Percentiles rank a stretch among this genome's conserved stretches.
Evolutionary conservation across 1,140 invertebrate species (phyloP).

Genomic region (Chelonus insularis): DNA sequence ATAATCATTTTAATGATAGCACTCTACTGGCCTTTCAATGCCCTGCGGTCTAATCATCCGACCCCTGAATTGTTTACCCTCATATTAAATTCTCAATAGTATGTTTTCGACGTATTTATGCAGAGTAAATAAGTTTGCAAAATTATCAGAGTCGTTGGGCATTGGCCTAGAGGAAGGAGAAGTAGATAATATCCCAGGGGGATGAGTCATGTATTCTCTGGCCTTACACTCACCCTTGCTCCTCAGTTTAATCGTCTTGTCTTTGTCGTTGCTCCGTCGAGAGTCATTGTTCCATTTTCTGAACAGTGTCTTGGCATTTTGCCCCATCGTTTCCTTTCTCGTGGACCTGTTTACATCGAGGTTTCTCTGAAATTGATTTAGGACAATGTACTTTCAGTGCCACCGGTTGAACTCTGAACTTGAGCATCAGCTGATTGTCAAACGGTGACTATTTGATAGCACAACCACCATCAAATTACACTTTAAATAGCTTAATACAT

Average conservation of each 20-base stretch:
- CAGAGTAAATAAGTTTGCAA: neutral
- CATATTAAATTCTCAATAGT: conserved; percentile 15
- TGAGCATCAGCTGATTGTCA: conserved; percentile 1
- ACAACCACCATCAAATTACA: too few species aligned
- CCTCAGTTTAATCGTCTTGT: neutral
- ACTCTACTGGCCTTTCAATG: too few species aligned
- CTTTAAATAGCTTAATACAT: too few species aligned
- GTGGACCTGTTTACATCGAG: conserved; percentile 28
- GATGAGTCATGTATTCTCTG: neutral
- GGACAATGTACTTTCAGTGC: conserved; percentile 24
- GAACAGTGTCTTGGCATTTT: conserved; percentile 20
- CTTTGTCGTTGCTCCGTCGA: neutral
- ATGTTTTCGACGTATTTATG: conserved; percentile 11
- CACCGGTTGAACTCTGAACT: conserved; percentile 30
- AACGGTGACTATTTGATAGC: neutral
- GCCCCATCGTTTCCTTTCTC: conserved; percentile 13
- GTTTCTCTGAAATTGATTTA: conserved; percentile 32
- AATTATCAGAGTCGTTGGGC: neutral
- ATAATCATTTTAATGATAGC: too few species aligned
- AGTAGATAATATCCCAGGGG: neutral
- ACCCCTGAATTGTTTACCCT: conserved; percentile 12
- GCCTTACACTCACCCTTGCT: neutral
- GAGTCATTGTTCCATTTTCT: conserved; percentile 29
- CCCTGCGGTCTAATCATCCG: neutral
- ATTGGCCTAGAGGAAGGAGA: neutral